Evolutionary conservation across 2,797 vertebrate genomes (phyloP), one percentile per base, ranked within the genome.

Genomic region (Diplodus sargus): DNA sequence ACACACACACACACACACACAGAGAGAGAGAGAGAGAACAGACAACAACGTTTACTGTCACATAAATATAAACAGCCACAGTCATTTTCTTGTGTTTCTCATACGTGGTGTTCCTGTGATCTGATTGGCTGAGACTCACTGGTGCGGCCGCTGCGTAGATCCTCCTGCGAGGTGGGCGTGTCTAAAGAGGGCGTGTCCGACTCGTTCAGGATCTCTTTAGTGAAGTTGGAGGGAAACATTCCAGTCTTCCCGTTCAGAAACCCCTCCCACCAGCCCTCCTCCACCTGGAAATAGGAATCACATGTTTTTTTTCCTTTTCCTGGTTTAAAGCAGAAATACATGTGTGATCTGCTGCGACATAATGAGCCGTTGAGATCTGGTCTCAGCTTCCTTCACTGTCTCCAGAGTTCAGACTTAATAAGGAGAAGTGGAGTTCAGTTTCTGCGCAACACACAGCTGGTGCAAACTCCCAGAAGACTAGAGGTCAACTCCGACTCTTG

Each of bases 201-300:
- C 4, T 97, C 96, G 0, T 74, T 64, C 20, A 90, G 91, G 69
- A 98, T 70, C 51, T 97, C 97, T 93, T 96, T 98, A 92, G 98
- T 99, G 95, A 99, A 99, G 86, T 99, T 99, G 81, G 97, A 99
- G 84, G 98, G 98, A 92, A 99, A 99, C 97, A 99, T 98, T 64
- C 98, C 98, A 17, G 95, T 95, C 87, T 97, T 98, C 14, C 98
- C 98, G 62, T 98, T 96, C 14, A 99, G 96, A 78, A 94, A 53
- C 9, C 98, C 98, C 93, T 99, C 98, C 97, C 97, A 99, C 98
- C 98, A 99, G 86, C 98, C 98, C 88, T 99, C 98, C 87, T 99
- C 98, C 66, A 99, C 97, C 98, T 99, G 77, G 77, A 49, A 39
- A 39, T 11, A 39, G 39, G 39, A 39, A 39, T 39, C 39, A 39